These are phyloP conservation scores for Polyommatus icarus DNA, from an alignment of 2,888 invertebrate genomes.

Conservation along the genomic window DNA sequence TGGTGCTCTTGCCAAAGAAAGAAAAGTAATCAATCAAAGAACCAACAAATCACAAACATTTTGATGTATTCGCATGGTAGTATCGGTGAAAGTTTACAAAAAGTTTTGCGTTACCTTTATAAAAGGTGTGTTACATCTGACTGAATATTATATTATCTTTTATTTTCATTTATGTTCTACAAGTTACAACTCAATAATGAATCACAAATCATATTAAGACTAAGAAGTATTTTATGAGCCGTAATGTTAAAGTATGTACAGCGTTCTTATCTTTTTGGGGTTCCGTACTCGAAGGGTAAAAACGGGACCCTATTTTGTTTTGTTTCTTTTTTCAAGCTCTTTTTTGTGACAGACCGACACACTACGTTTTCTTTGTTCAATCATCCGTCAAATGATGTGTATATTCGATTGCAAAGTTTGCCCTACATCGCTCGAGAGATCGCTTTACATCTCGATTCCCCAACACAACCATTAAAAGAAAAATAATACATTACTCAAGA, in stretches of 20 bases:
- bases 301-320: background rate
- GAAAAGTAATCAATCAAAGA: slow-evolving; percentile 17
- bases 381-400: background rate
- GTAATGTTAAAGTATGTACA: too few species aligned
- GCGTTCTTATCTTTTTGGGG: too few species aligned
- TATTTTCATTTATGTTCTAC: too few species aligned
- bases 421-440: background rate
- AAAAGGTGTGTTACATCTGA: background rate
- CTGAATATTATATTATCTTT: background rate
- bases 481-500: slow-evolving; percentile 19
- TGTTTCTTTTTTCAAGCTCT: background rate
- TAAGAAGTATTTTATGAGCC: too few species aligned
- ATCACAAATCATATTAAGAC: too few species aligned
- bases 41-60: slow-evolving; percentile 12
- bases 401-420: background rate
- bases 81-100: background rate
- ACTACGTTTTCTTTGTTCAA: background rate
- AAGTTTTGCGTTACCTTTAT: background rate
- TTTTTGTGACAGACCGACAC: background rate
- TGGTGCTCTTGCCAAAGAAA: background rate
- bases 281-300: too few species aligned
- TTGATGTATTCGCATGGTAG: slow-evolving; percentile 1
- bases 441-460: background rate
- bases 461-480: slow-evolving; percentile 12
- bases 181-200: too few species aligned